Evolutionary conservation across 1,140 invertebrate genomes (phyloP).

Genomic region (Drosophila pectinifera): DNA sequence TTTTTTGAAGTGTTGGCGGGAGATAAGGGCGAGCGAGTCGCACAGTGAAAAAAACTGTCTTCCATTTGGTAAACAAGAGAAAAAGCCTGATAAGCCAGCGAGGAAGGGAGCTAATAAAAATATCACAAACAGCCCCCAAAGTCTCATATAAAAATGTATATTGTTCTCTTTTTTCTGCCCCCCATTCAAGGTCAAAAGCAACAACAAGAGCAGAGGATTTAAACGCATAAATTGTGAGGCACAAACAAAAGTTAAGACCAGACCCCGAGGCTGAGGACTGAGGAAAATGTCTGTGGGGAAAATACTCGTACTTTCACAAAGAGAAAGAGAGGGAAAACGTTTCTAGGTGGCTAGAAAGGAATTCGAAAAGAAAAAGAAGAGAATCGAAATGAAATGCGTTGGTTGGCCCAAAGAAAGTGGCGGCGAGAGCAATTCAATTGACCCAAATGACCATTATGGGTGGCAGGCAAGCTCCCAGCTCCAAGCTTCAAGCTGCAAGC

Average conservation of each 20-base stretch:
- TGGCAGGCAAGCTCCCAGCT: conserved; percentile 5
- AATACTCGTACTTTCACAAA: conserved; percentile 65
- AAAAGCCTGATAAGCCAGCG: conserved; percentile 53
- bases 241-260: conserved; percentile 16
- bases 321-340: conserved; percentile 39
- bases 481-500: background rate
- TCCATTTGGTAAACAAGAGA: conserved; percentile 77
- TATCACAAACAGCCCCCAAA: conserved; percentile 31
- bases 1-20: conserved; percentile 60
- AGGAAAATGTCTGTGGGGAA: conserved; percentile 28
- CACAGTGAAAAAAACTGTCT: conserved; percentile 64
- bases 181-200: conserved; percentile 63
- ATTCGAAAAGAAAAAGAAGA: conserved; percentile 35
- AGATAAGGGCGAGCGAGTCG: conserved; percentile 62
- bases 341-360: conserved; percentile 59
- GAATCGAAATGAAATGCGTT: conserved; percentile 47
- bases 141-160: conserved; percentile 43
- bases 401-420: conserved; percentile 63
- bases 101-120: conserved; percentile 41
- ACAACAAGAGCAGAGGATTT: conserved; percentile 13
- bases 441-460: conserved; percentile 79
- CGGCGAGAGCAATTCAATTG: conserved; percentile 74
- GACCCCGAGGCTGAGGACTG: conserved; percentile 6
- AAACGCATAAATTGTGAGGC: conserved; percentile 54
- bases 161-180: conserved; percentile 7